These are phyloP conservation scores for Pluvialis apricaria DNA, from an alignment of 2,113 vertebrate genomes.

Conservation along the genomic window DNA sequence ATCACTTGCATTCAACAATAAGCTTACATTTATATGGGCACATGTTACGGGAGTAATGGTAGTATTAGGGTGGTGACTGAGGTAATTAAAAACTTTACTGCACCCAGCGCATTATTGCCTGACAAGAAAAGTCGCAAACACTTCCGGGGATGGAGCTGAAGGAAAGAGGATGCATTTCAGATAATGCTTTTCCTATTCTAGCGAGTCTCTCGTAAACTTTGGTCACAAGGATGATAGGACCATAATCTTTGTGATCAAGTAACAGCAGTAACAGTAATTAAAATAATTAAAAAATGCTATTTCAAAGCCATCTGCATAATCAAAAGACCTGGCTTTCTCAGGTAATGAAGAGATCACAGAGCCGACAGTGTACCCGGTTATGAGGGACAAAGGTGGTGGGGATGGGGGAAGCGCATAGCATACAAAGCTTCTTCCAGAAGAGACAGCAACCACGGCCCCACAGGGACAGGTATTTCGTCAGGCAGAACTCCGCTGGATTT, in stretches of 20 bases:
- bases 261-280: neutral
- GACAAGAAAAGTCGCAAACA: neutral
- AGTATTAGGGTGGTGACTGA: neutral
- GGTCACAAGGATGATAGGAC: neutral
- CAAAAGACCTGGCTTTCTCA: neutral
- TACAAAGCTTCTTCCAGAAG: neutral
- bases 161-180: neutral
- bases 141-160: neutral
- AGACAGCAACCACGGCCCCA: accelerated
- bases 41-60: neutral
- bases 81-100: neutral
- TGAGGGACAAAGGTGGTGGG: neutral
- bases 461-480: neutral
- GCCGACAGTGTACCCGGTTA: accelerated
- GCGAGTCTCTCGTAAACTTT: neutral
- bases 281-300: neutral
- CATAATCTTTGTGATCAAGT: neutral
- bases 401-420: neutral
- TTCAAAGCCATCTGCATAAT: neutral
- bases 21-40: neutral
- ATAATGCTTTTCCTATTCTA: neutral
- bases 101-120: neutral
- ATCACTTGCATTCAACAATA: conserved; percentile 3
- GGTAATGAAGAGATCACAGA: neutral
- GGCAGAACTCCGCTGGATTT: neutral